These are phyloP conservation scores for Ariopsis seemanni DNA, from an alignment of 2,113 vertebrate species.

Conservation along the genomic window DNA sequence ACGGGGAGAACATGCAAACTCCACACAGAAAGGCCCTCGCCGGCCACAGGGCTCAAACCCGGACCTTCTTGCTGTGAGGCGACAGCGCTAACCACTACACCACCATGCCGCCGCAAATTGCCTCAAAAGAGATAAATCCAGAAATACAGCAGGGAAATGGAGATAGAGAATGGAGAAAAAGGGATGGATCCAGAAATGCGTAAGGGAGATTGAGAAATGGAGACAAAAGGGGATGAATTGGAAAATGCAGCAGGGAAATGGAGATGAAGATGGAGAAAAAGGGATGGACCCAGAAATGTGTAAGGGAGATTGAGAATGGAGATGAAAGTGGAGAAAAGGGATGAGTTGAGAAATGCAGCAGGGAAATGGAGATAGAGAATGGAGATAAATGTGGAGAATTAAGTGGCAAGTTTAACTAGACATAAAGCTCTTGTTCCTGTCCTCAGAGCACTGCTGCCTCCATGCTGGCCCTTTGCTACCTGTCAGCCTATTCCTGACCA, in stretches of 20 bases:
- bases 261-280: not conserved
- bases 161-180: not conserved
- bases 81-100: too few relatives aligned
- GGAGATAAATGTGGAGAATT: not conserved
- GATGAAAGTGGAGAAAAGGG: not conserved
- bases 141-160: not conserved
- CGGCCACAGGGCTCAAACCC: too few relatives aligned
- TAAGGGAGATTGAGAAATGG: too few relatives aligned
- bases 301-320: not conserved
- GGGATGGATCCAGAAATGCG: too few relatives aligned
- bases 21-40: too few relatives aligned
- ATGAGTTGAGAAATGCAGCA: not conserved
- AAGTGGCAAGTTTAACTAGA: constrained; percentile 22
- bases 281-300: not conserved
- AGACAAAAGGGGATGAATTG: not conserved
- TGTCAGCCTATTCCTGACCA: constrained; percentile 35
- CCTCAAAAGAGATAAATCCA: not conserved
- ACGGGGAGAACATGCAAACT: too few relatives aligned
- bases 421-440: constrained; percentile 9
- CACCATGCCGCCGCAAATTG: too few relatives aligned
- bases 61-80: too few relatives aligned
- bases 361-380: constrained; percentile 3
- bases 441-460: not conserved
- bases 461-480: not conserved
- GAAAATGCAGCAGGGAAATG: not conserved